Evolutionary conservation across 2,888 invertebrate genomes (phyloP).

Genomic region (Acrobasis consociella): DNA sequence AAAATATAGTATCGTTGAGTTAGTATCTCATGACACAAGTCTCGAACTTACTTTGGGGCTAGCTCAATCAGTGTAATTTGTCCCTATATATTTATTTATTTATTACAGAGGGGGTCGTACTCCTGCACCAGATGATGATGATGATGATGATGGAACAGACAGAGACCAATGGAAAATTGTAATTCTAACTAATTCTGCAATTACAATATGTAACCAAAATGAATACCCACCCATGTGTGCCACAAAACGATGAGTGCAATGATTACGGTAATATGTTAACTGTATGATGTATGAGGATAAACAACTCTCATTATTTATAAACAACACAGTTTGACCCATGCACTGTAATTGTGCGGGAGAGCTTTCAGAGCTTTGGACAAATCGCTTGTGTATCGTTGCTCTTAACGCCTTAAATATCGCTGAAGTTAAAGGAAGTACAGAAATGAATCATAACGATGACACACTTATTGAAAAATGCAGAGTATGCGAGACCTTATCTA

Average conservation of each 20-base stretch:
- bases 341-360: slow-evolving; percentile 41
- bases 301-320: slow-evolving; percentile 39
- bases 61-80: too few relatives aligned
- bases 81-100: too few relatives aligned
- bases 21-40: too few relatives aligned
- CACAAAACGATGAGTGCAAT: slow-evolving; percentile 29
- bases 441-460: slow-evolving; percentile 9
- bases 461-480: too few relatives aligned
- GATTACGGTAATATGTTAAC: slow-evolving; percentile 37
- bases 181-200: too few relatives aligned
- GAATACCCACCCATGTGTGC: background rate
- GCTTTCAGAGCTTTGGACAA: slow-evolving; percentile 53
- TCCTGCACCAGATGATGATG: too few relatives aligned
- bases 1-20: too few relatives aligned
- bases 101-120: too few relatives aligned
- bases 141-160: too few relatives aligned
- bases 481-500: too few relatives aligned
- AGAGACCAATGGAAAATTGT: too few relatives aligned
- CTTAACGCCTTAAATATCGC: slow-evolving; percentile 37
- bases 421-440: slow-evolving; percentile 7
- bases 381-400: slow-evolving; percentile 34
- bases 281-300: slow-evolving; percentile 28
- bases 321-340: slow-evolving; percentile 28
- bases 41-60: too few relatives aligned
- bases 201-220: background rate